phyloP scores from a whole-genome alignment of 2,888 invertebrate species.

The Odontothrips loti region DNA sequence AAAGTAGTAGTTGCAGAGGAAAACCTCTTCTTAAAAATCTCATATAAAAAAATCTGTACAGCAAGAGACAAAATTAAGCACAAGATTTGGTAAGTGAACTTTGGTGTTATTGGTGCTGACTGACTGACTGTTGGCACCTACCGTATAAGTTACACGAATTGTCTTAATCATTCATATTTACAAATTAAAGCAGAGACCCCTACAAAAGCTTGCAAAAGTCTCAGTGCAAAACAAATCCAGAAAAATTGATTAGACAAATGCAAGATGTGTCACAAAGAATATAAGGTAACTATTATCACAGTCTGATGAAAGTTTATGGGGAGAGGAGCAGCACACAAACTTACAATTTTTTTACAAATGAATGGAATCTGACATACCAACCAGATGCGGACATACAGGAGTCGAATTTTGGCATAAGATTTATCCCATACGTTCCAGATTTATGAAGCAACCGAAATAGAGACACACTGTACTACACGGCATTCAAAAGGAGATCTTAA shows the following conservation, averaged over 20 bases:
- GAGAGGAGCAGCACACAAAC: background rate
- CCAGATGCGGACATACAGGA: background rate
- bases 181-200: background rate
- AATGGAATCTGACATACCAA: background rate
- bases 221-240: background rate
- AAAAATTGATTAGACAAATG: background rate
- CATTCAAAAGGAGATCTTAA: background rate
- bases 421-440: background rate
- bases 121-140: background rate
- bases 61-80: background rate
- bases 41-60: background rate
- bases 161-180: background rate
- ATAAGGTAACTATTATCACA: slow-evolving; percentile 23
- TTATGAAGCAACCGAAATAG: background rate
- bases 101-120: background rate
- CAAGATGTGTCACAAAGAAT: background rate
- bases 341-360: background rate
- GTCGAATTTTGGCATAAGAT: background rate
- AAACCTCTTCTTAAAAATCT: background rate
- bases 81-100: background rate
- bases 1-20: background rate
- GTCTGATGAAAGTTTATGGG: background rate
- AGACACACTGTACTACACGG: background rate
- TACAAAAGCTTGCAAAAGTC: background rate
- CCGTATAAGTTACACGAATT: background rate